phyloP scores from a whole-genome alignment of 2,113 vertebrate genomes.

The Notarius quadriscutis region DNA sequence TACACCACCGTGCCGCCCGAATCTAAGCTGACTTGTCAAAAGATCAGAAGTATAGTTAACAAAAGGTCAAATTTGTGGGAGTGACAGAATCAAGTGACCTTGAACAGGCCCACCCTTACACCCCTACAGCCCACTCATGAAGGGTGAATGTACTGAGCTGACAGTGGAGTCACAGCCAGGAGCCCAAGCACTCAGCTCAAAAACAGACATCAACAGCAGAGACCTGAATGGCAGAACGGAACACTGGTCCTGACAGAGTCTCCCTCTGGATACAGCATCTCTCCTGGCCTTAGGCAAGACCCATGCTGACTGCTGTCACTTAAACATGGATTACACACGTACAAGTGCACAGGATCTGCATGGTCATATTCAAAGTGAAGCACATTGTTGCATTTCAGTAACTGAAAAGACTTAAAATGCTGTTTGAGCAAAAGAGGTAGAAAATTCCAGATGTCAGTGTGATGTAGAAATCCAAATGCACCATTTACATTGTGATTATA shows the following conservation, averaged over 20 bases:
- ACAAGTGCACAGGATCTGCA: background rate
- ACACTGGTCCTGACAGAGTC: conserved; percentile 48
- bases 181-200: conserved; percentile 20
- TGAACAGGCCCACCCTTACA: background rate
- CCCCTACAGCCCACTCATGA: background rate
- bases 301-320: conserved; percentile 3
- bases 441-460: background rate
- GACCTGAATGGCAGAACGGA: conserved; percentile 49
- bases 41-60: background rate
- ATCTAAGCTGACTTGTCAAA: background rate
- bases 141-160: conserved; percentile 12
- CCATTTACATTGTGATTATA: background rate
- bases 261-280: conserved; percentile 29
- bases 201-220: conserved; percentile 37
- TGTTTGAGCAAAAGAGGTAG: background rate
- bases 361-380: background rate
- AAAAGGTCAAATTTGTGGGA: background rate
- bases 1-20: too few relatives aligned
- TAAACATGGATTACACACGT: conserved; percentile 8
- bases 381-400: background rate
- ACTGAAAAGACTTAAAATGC: background rate
- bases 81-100: background rate
- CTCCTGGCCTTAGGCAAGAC: conserved; percentile 14
- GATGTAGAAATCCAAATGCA: background rate
- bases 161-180: conserved; percentile 24